Percentiles rank a stretch among this genome's conserved stretches.
Conservation (phyloP, 2,797 vertebrate genomes). For the Apodemus agrarius region DNA sequence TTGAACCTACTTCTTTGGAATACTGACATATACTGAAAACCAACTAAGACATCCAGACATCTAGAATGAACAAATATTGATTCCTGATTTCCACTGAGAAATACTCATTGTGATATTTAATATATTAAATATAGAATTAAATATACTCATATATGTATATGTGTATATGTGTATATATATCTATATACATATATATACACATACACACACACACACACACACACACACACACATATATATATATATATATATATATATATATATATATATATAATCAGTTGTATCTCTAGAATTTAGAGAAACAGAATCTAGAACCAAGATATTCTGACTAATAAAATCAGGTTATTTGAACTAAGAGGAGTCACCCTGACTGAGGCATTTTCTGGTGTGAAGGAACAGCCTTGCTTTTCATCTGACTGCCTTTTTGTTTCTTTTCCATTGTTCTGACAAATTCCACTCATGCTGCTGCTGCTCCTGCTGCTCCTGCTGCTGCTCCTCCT, state of each 20-base stretch:
- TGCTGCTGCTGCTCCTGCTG: neutral
- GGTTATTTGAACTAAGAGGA: too few species aligned
- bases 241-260: too few species aligned
- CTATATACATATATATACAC: too few species aligned
- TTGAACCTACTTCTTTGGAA: too few species aligned
- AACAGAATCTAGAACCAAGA: neutral
- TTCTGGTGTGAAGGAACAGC: neutral
- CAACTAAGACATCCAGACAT: neutral
- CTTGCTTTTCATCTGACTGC: neutral
- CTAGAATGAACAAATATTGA: neutral
- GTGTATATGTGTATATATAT: rapidly evolving
- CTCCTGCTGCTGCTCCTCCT: too few species aligned
- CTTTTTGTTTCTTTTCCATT: neutral
- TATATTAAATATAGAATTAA: too few species aligned
- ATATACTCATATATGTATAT: too few species aligned
- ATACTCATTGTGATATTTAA: neutral
- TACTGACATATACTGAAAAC: neutral
- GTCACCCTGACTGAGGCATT: neutral
- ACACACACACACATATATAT: too few species aligned
- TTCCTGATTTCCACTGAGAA: neutral
- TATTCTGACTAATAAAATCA: too few species aligned
- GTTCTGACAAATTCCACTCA: too few species aligned
- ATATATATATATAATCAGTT: neutral
- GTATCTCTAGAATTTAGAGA: neutral
- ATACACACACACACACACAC: too few species aligned